Evolutionary conservation across 1,140 invertebrate species (phyloP), one percentile per base, ranked within the genome.

Genomic region (Chelonus insularis): DNA sequence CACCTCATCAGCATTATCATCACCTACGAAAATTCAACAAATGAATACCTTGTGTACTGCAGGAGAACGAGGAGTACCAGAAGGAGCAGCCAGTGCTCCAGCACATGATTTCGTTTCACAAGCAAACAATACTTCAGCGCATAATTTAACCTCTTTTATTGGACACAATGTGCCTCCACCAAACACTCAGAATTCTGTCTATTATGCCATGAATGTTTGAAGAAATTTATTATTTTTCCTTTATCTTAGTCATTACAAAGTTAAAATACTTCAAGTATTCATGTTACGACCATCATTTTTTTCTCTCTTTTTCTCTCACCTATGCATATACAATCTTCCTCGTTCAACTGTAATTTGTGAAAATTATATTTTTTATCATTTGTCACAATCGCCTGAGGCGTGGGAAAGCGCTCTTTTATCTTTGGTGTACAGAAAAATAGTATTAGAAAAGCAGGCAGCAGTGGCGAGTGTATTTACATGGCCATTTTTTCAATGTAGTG

Each of bases 11-110:
- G 73, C 71, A 67, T 71, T 80, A 2, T 79, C 79, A 47, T 82
- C 80, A 57, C 72, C 79, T 23, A 75, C 77, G 14, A 76, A 78
- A 39, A 43, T 70, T n/a, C 69, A 69, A 2, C 67, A 67, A 9
- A 43, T 43, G 34, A 67, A 16, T 57, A 68, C 29, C 9, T 57
- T 72, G 1, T 81, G 76, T 57, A 72, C 76, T 47, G 80, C 82
- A 6, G 83, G 83, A 20, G 86, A 87, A 71, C 81, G 86, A 7
- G 86, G 86, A 1, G 85, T 87, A 4, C 86, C 86, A 4, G 86
- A 87, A 66, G 86, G 86, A 14, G 84, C 84, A 1, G 86, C 85
- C 0, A 86, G 85, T 36, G 81, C 85, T 0, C 82, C 84, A 0
- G 77, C 84, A 2, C 85, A 86, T 60, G 84, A 85, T 65, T 76